Evolutionary conservation across 37 sponge, comb jelly and placozoan species (phyloP).

Genomic region (Chondrilla cf. caribensis): DNA sequence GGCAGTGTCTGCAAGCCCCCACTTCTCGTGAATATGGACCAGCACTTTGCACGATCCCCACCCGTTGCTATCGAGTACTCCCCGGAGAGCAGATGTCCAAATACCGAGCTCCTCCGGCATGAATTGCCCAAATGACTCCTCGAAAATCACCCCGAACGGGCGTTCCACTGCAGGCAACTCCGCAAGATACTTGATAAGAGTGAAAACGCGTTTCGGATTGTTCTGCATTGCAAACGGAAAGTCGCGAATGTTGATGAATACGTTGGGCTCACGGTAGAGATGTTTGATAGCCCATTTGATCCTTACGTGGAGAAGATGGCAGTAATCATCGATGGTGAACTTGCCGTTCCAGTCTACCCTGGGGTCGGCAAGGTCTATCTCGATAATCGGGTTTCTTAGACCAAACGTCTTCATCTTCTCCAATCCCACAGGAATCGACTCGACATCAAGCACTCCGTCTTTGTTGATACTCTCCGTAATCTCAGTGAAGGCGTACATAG

Average conservation of each 20-base stretch:
- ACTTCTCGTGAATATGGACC: conserved; percentile 51
- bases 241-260: conserved; percentile 43
- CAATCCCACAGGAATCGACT: conserved; percentile 24
- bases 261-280: not conserved
- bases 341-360: conserved; percentile 16
- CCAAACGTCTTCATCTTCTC: conserved; percentile 31
- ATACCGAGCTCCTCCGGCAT: conserved; percentile 22
- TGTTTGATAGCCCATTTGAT: conserved; percentile 24
- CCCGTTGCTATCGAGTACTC: conserved; percentile 19
- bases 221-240: conserved; percentile 23
- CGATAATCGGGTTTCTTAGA: conserved; percentile 32
- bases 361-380: conserved; percentile 29
- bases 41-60: conserved; percentile 40
- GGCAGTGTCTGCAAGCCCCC: conserved; percentile 19
- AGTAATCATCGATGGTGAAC: conserved; percentile 9
- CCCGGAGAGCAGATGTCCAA: conserved; percentile 25
- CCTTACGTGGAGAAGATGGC: conserved; percentile 19
- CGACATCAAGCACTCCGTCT: conserved; percentile 6
- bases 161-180: conserved; percentile 18
- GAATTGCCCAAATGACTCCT: conserved; percentile 20
- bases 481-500: conserved; percentile 30
- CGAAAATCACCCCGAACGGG: conserved; percentile 34
- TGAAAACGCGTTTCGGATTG: conserved; percentile 21
- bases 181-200: conserved; percentile 26
- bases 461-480: conserved; percentile 21